These are phyloP conservation scores for Drosophila kikkawai DNA, from an alignment of 1,140 invertebrate genomes.

Conservation along the genomic window DNA sequence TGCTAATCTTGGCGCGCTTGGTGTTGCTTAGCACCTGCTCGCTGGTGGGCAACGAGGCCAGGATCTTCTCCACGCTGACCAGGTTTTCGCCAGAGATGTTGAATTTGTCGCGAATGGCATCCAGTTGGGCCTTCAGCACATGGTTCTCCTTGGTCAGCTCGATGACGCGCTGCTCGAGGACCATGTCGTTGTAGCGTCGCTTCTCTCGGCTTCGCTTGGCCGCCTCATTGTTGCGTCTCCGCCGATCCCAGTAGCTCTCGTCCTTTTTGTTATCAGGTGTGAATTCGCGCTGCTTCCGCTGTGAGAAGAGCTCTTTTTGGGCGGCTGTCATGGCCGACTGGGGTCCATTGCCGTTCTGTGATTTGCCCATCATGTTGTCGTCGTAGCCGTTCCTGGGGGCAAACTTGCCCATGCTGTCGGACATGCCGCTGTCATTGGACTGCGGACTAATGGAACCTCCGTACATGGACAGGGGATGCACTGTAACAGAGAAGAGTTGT, in stretches of 20 bases:
- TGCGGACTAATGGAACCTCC: slow-evolving; percentile 80
- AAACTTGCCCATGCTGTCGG: slow-evolving; percentile 74
- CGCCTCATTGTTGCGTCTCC: slow-evolving; percentile 97
- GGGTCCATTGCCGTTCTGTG: slow-evolving; percentile 84
- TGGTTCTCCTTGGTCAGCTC: slow-evolving; percentile 98
- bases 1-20: slow-evolving; percentile 91
- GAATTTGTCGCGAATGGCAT: slow-evolving; percentile 96
- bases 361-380: slow-evolving; percentile 65
- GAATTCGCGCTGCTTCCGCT: slow-evolving; percentile 97
- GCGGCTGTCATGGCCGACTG: slow-evolving; percentile 84
- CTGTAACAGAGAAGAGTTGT: slow-evolving; percentile 36
- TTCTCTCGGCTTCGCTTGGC: slow-evolving; percentile 98
- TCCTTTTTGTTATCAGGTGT: slow-evolving; percentile 99
- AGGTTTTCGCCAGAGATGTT: slow-evolving; percentile 94
- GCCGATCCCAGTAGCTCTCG: slow-evolving; percentile 98
- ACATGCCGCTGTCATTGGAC: slow-evolving; percentile 79
- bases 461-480: slow-evolving; percentile 78
- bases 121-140: slow-evolving; percentile 95
- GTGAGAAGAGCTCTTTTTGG: slow-evolving; percentile 85
- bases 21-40: slow-evolving; percentile 93
- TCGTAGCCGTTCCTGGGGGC: slow-evolving; percentile 41
- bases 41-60: slow-evolving; percentile 92
- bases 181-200: slow-evolving; percentile 98
- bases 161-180: slow-evolving; percentile 96
- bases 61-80: slow-evolving; percentile 94